phyloP scores from a whole-genome alignment of 2,113 vertebrate genomes.

The Nibea coibor region DNA sequence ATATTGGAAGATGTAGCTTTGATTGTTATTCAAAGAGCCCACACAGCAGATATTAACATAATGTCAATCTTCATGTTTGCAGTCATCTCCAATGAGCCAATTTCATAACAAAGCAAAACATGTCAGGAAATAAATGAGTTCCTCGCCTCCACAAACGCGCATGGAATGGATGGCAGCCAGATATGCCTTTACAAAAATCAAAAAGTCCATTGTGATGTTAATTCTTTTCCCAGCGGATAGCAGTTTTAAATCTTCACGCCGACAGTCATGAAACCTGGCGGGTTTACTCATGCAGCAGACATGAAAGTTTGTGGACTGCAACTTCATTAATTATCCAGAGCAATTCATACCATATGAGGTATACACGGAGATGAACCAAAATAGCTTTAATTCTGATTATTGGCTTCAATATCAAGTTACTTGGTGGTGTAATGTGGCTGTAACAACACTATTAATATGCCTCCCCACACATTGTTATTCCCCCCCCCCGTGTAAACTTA shows the following conservation, averaged over 20 bases:
- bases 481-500: not conserved
- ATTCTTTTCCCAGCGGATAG: not conserved
- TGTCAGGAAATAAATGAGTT: conserved; percentile 28
- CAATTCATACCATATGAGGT: not conserved
- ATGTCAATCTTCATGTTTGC: not conserved
- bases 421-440: not conserved
- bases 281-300: not conserved
- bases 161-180: not conserved
- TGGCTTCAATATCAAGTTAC: not conserved
- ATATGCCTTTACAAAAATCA: too few relatives aligned
- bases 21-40: not conserved
- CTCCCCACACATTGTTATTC: not conserved
- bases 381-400: not conserved
- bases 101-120: conserved; percentile 17
- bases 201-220: not conserved
- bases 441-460: not conserved
- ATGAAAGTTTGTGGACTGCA: not conserved
- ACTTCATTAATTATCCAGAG: not conserved
- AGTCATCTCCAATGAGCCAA: not conserved
- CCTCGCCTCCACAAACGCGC: not conserved
- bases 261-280: not conserved
- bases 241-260: not conserved
- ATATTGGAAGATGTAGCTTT: not conserved
- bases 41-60: not conserved
- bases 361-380: not conserved